Percentiles rank a stretch among this genome's conserved stretches.
phyloP scores from a whole-genome alignment of 2,888 invertebrate genomes.

The Resseliella maxima region DNA sequence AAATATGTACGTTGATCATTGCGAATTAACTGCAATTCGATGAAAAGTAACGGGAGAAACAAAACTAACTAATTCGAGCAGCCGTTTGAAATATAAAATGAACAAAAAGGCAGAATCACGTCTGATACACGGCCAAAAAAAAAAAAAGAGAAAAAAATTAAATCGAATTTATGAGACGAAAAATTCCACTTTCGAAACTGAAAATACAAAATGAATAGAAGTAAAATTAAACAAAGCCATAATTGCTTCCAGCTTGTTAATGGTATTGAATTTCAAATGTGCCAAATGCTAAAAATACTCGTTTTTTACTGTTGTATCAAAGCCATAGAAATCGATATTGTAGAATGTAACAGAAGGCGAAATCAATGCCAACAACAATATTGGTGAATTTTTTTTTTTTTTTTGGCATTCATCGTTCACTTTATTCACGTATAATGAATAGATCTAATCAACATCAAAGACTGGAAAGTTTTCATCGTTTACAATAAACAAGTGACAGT shows the following conservation, averaged over 20 bases:
- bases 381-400: background rate
- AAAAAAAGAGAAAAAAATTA: background rate
- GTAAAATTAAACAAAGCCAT: constrained; percentile 4
- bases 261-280: background rate
- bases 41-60: background rate
- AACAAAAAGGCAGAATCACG: background rate
- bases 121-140: no score
- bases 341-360: background rate
- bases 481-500: background rate
- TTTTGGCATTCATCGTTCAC: background rate
- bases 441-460: background rate
- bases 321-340: constrained; percentile 28
- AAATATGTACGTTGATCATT: constrained; percentile 16
- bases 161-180: background rate
- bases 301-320: background rate
- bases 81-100: background rate
- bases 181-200: background rate
- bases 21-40: background rate
- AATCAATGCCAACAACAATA: background rate
- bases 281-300: background rate
- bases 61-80: background rate
- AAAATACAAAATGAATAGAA: background rate
- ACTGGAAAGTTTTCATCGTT: background rate
- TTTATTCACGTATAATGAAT: background rate
- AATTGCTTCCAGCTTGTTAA: background rate